A percentile compares a stretch with the other conserved stretches of the same genome.
Conservation (phyloP, 1,140 invertebrate genomes). For the Listronotus oregonensis region DNA sequence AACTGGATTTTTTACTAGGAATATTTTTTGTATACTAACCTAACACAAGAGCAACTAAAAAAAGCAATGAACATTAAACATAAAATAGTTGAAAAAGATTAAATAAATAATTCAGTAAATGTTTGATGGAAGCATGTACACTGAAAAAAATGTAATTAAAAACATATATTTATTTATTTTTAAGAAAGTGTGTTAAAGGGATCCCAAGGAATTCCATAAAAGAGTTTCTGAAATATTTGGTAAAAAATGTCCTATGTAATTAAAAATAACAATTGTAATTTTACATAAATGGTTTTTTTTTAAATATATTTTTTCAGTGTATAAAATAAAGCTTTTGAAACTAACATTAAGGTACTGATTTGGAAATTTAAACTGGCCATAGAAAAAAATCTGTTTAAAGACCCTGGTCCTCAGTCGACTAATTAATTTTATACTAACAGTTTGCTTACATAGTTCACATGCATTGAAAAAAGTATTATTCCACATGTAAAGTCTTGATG, state of each 20-base stretch:
- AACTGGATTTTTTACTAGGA: background rate
- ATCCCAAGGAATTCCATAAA: too few species aligned
- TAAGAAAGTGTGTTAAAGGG: too few species aligned
- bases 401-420: slow-evolving; percentile 36
- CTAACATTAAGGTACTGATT: background rate
- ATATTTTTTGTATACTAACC: background rate
- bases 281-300: background rate
- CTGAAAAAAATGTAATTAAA: too few species aligned
- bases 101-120: too few species aligned
- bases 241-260: background rate
- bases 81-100: too few species aligned
- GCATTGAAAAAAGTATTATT: background rate
- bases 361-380: slow-evolving; percentile 22
- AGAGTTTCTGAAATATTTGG: too few species aligned
- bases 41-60: background rate
- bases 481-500: background rate
- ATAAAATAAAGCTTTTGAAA: too few species aligned
- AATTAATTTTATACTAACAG: slow-evolving; percentile 31
- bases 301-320: too few species aligned
- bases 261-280: background rate
- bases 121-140: too few species aligned
- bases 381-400: slow-evolving; percentile 17
- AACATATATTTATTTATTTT: too few species aligned
- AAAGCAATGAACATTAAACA: too few species aligned
- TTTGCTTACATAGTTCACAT: slow-evolving; percentile 13